phyloP scores from a whole-genome alignment of 2,888 invertebrate species.

The Eurois occulta region DNA sequence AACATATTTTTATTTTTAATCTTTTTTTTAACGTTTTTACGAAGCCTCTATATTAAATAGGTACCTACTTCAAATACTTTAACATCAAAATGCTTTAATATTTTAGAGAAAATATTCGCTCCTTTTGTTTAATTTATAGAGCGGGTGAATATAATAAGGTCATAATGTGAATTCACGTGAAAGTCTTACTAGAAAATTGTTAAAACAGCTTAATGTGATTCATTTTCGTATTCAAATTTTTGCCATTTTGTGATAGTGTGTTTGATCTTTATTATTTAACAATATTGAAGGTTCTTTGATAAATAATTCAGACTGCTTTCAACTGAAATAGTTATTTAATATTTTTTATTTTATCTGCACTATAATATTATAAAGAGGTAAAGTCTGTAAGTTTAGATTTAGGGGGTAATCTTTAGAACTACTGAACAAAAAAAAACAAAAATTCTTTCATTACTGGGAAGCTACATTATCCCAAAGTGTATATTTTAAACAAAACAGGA shows the following conservation, averaged over 20 bases:
- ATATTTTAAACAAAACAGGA: neutral
- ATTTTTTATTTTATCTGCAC: neutral
- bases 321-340: neutral
- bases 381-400: neutral
- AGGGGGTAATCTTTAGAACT: neutral
- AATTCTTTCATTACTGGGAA: neutral
- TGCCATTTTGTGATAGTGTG: neutral
- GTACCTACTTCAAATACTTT: neutral
- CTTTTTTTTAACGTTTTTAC: neutral
- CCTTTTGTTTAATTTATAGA: neutral
- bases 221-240: neutral
- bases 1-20: too few species aligned
- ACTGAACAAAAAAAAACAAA: neutral
- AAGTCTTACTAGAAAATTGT: neutral
- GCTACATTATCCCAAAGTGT: neutral
- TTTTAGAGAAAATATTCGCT: neutral
- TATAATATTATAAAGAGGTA: neutral
- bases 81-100: neutral
- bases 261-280: slow-evolving; percentile 12
- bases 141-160: neutral
- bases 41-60: neutral
- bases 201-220: neutral
- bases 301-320: neutral
- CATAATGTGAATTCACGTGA: neutral
- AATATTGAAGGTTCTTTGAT: slow-evolving; percentile 13